phyloP scores from a whole-genome alignment of 2,888 invertebrate species.

The Lasioglossum leucozonium region DNA sequence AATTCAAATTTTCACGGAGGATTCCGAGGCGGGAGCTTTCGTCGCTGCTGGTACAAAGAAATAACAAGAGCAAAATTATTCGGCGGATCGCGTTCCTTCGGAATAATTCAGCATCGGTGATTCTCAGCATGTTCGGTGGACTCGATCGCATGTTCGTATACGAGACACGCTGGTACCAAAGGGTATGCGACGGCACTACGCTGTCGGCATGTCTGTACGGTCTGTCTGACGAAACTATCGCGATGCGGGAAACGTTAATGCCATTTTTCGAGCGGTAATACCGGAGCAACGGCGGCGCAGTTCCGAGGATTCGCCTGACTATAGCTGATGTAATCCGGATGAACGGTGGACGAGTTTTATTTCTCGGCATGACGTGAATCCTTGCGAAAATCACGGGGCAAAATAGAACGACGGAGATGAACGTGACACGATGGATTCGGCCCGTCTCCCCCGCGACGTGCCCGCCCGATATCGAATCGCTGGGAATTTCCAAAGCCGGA shows the following conservation, averaged over 20 bases:
- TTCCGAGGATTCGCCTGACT: constrained; percentile 48
- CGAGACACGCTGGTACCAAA: not conserved
- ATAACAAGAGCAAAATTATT: not conserved
- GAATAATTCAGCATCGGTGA: not conserved
- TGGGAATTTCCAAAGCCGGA: constrained; percentile 48
- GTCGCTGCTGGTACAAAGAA: accelerated
- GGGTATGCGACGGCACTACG: not conserved
- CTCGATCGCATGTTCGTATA: not conserved
- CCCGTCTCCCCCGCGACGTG: constrained; percentile 36
- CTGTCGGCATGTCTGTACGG: constrained; percentile 7
- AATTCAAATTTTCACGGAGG: not conserved
- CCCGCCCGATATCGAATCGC: constrained; percentile 52
- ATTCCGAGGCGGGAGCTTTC: not conserved
- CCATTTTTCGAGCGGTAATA: constrained; percentile 59
- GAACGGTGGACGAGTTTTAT: constrained; percentile 64
- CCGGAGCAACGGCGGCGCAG: constrained; percentile 41
- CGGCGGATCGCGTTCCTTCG: not conserved
- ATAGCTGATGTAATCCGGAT: constrained; percentile 61
- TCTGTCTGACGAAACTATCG: constrained; percentile 31
- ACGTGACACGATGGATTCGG: constrained; percentile 56
- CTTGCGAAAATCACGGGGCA: constrained; percentile 57
- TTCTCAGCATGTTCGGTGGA: not conserved
- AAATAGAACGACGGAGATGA: constrained; percentile 54
- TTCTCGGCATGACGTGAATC: constrained; percentile 56
- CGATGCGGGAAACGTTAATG: constrained; percentile 42